Evolutionary conservation across 1,140 invertebrate genomes (phyloP), one percentile per base, ranked within the genome.

Genomic region (Zaprionus capensis): DNA sequence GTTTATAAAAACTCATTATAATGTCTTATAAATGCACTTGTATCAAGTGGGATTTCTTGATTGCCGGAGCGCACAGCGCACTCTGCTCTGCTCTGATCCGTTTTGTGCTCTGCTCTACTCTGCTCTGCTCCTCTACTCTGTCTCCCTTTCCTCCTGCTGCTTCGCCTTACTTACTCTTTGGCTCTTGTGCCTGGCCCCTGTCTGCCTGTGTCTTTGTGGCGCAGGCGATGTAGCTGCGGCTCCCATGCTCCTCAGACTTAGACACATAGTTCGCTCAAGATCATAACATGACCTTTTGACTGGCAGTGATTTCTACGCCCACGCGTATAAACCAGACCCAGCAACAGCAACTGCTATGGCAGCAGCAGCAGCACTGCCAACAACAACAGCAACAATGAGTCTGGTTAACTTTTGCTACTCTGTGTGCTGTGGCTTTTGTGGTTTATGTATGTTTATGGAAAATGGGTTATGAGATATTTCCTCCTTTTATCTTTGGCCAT

Each of bases 1-100:
- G 79, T 80, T 91, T 91, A 91, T 91, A 91, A 91, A 91, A 91
- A 91, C 88, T 91, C 88, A 91, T 91, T 91, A 91, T 91, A 91
- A 84, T 91, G 88, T 91, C 83, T 91, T 91, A 84, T 87, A 85
- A 86, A 81, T 91, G 82, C 86, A 90, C 86, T 90, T 91, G 82
- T 91, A 91, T 90, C 86, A 90, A 90, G 86, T 90, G 86, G 82
- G 85, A 88, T 88, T 88, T 87, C 84, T 88, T 88, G 84, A 87
- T 87, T 84, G 84, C 81, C 62, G 76, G 58, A 46, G 34, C 72
- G 31, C 69, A 5, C 22, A 58, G 38, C 31, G 15, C 38, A 17
- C 41, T 38, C 4, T 38, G 49, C 63, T 31, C 38, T 69, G 17
- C 65, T 55, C 61, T 71, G 61, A 65, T 71, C 69, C 57, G 61